Evolutionary conservation across 2,888 invertebrate genomes (phyloP), one percentile per base, ranked within the genome.

Genomic region (Coecobrya sp.): DNA sequence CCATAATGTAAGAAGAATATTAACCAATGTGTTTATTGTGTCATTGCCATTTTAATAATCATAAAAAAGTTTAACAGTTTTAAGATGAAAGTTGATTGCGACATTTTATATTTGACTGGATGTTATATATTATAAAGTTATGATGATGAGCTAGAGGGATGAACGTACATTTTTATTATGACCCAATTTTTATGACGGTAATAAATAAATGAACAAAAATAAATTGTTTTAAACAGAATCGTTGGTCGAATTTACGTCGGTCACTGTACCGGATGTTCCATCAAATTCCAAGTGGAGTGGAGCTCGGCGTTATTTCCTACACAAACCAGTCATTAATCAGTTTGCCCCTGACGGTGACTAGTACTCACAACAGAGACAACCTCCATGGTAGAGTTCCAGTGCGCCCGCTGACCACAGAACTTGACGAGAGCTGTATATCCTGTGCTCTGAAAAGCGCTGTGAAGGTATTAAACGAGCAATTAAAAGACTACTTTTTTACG

Each of bases 351-450:
- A 95, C 95, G 4, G 92, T 94, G 22, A 94, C 95, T 70, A 95
- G 94, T 30, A 94, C 94, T 52, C 94, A 94, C 45, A 95, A 95
- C 86, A 92, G 95, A 68, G 95, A 95, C 76, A 94, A 93, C 55
- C 92, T 95, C 11, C 94, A 95, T 86, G 95, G 95, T 36, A 84
- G 95, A 62, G 95, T 95, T 88, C 95, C 95, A 27, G 93, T 94
- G 4, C 89, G 94, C 87, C 95, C 95, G 7, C 89, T 94, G 49
- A 92, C 93, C 25, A 86, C 93, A 22, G 93, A 94, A 30, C 93
- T 94, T 0, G 94, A 94, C 59, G 94, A 94, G 10, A 92, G 93
- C 76, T 95, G 95, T 81, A 68, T 95, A 25, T 93, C 94, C 11
- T 95, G 95, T 91, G 95, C 94, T 0, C 92, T 95, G 68, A 92